Conservation (phyloP, 1,140 invertebrate species). For the Forficula auricularia region DNA sequence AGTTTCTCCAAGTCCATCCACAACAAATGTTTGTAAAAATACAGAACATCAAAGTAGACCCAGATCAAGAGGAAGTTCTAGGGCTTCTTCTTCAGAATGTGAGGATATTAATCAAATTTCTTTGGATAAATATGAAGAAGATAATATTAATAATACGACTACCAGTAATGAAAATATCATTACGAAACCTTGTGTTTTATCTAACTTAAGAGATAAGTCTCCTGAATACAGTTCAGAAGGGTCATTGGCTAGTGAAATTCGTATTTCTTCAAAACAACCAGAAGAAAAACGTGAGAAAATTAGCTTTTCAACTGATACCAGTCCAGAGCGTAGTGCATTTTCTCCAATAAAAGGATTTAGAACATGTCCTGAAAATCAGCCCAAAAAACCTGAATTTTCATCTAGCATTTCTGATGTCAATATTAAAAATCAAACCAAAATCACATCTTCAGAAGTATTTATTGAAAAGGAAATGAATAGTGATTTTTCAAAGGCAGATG, state of each 20-base stretch:
- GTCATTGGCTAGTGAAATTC: conserved; percentile 18
- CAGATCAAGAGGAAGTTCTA: conserved; percentile 2
- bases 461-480: too few species aligned
- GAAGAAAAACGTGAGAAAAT: background rate
- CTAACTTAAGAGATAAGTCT: conserved; percentile 15
- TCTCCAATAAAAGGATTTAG: conserved; percentile 17
- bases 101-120: background rate
- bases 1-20: conserved; percentile 17
- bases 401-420: background rate
- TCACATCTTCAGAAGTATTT: conserved; percentile 8
- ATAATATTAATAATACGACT: background rate
- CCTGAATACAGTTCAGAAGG: conserved; percentile 22
- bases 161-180: background rate
- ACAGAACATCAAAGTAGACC: conserved; percentile 7
- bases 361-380: conserved; percentile 11
- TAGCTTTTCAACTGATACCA: conserved; percentile 13
- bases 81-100: background rate
- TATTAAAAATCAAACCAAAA: too few species aligned
- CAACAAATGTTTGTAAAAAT: background rate
- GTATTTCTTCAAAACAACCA: background rate
- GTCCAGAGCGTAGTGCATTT: conserved; percentile 18
- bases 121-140: background rate
- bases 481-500: conserved; percentile 8
- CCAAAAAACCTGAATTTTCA: conserved; percentile 1
- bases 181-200: background rate